phyloP scores from a whole-genome alignment of 2,888 invertebrate genomes.

The Heterodera filipjevi region DNA sequence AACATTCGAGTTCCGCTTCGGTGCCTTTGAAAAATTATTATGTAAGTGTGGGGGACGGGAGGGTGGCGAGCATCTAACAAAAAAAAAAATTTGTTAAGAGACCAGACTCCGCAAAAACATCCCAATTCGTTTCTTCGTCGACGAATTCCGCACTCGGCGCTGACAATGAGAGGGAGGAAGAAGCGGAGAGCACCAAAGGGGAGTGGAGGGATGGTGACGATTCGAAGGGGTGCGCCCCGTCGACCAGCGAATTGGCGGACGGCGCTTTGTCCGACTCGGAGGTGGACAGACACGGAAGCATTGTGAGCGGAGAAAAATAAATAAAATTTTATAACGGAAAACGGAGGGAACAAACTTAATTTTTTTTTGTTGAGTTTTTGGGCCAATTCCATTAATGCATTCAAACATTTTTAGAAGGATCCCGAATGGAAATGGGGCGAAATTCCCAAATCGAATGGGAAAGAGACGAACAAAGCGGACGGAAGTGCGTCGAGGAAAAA shows the following conservation, averaged over 20 bases:
- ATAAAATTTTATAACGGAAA: too few species aligned
- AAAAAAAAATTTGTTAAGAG: neutral
- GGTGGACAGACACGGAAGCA: constrained; percentile 51
- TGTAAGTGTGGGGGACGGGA: neutral
- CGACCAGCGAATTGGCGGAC: constrained; percentile 46
- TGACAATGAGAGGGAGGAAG: neutral
- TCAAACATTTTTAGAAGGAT: constrained; percentile 39
- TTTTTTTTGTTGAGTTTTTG: too few species aligned
- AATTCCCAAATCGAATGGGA: constrained; percentile 57
- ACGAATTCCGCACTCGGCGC: too few species aligned
- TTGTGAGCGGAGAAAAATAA: constrained; percentile 34
- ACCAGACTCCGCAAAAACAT: neutral
- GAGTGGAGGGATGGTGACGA: neutral
- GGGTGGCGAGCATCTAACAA: neutral
- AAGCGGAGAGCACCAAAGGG: neutral
- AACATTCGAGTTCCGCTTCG: neutral
- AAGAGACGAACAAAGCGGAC: constrained; percentile 18
- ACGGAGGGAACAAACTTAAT: too few species aligned
- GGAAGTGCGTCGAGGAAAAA: constrained; percentile 18
- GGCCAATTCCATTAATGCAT: neutral
- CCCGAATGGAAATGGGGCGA: constrained; percentile 68
- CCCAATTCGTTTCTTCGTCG: neutral
- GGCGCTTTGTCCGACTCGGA: constrained; percentile 63
- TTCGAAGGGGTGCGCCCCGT: neutral
- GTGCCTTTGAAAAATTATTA: neutral